Conservation (phyloP, 2,888 invertebrate genomes). For the Eupithecia vulgata region DNA sequence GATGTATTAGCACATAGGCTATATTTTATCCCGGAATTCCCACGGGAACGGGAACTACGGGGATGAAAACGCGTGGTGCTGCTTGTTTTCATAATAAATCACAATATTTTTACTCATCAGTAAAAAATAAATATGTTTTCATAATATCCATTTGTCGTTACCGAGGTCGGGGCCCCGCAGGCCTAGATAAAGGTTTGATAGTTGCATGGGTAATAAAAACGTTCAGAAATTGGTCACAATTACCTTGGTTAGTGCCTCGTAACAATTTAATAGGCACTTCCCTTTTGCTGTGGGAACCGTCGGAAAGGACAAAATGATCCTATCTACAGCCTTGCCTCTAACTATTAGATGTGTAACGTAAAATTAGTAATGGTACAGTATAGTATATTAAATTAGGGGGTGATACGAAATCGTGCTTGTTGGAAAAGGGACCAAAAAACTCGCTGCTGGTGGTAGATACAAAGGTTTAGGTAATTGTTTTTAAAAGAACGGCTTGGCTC, state of each 20-base stretch:
- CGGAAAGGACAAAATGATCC: conserved; percentile 16
- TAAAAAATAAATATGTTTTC: background rate
- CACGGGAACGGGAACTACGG: no score
- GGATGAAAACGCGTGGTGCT: no score
- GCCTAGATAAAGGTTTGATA: conserved; percentile 74
- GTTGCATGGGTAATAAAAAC: conserved; percentile 79
- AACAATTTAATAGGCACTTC: conserved; percentile 77
- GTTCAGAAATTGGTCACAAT: conserved; percentile 77
- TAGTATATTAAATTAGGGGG: background rate
- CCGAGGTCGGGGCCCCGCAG: conserved; percentile 43
- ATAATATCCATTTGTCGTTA: background rate
- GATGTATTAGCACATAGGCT: no score
- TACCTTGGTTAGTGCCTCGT: conserved; percentile 76
- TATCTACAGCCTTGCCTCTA: background rate
- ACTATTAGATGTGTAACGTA: conserved; percentile 19
- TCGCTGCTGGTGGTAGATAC: background rate
- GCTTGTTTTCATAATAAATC: no score
- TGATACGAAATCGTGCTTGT: conserved; percentile 3
- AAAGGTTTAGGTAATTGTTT: background rate
- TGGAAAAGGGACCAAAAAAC: background rate
- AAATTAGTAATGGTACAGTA: conserved; percentile 14
- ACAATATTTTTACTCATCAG: no score
- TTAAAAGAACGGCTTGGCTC: background rate
- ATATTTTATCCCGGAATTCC: no score
- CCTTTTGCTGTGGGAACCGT: conserved; percentile 73